phyloP scores from a whole-genome alignment of 92 coral and sea anemone species.

The Phenganax marumi region DNA sequence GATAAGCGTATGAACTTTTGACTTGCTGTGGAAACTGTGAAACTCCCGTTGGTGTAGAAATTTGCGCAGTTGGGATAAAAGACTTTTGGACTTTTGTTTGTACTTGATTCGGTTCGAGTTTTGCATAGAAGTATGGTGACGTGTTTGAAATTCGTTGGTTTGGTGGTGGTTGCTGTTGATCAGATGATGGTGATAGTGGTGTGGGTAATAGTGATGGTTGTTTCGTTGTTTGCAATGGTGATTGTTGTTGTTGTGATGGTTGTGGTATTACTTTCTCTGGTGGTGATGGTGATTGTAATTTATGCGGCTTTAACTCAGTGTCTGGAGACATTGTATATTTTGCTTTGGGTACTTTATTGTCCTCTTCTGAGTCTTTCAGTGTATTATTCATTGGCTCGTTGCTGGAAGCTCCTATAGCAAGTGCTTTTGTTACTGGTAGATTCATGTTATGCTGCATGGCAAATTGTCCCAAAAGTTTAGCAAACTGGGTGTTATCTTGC shows the following conservation, averaged over 20 bases:
- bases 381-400: constrained; percentile 59
- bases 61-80: constrained; percentile 37
- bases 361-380: constrained; percentile 18
- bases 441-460: neutral
- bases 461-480: neutral
- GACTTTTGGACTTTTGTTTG: constrained; percentile 13
- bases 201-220: neutral
- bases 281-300: constrained; percentile 4
- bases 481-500: neutral
- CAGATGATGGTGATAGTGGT: neutral
- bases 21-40: neutral
- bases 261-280: constrained; percentile 3
- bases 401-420: constrained; percentile 31
- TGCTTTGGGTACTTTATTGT: constrained; percentile 2
- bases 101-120: neutral
- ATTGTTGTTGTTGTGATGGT: constrained; percentile 43
- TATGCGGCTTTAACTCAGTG: constrained; percentile 15
- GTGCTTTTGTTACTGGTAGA: constrained; percentile 19
- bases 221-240: constrained; percentile 19
- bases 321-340: neutral
- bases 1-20: neutral
- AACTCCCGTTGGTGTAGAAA: neutral
- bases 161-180: constrained; percentile 45
- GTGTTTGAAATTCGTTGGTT: neutral
- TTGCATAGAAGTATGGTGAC: neutral